These are phyloP conservation scores for Apocheima hispidaria DNA, from an alignment of 2,888 invertebrate genomes.

Conservation along the genomic window DNA sequence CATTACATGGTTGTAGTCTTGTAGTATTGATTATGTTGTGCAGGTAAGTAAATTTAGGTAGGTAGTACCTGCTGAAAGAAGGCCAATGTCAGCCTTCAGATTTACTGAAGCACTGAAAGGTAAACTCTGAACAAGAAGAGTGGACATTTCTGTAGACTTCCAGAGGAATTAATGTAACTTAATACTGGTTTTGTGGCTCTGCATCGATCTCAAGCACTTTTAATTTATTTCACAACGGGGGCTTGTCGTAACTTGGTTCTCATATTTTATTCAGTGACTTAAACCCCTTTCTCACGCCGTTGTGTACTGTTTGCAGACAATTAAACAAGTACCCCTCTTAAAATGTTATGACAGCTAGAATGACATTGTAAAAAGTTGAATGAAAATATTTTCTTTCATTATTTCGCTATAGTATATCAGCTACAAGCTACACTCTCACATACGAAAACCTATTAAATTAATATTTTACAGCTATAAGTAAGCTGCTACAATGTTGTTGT, in stretches of 20 bases:
- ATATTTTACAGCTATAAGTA: no score
- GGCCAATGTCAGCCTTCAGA: constrained; percentile 77
- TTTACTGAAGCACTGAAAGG: constrained; percentile 1
- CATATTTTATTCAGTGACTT: constrained; percentile 3
- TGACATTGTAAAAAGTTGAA: no score
- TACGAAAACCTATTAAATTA: no score
- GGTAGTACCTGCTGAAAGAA: constrained; percentile 46
- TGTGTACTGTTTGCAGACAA: constrained; percentile 1
- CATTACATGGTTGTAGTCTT: constrained; percentile 49
- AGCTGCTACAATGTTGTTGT: no score
- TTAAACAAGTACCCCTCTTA: no score
- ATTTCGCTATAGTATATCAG: no score
- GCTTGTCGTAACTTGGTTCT: background rate
- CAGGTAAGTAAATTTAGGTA: constrained; percentile 30
- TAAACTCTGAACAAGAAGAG: background rate
- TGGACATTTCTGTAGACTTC: background rate
- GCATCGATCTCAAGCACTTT: background rate
- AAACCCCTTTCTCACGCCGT: background rate
- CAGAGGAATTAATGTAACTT: background rate
- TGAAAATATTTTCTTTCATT: no score
- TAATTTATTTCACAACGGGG: constrained; percentile 26
- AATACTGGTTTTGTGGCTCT: background rate
- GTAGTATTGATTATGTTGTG: constrained; percentile 74
- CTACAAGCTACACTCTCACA: no score
- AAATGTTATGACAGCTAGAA: no score